Evolutionary conservation across 2,113 vertebrate species (phyloP).

Genomic region (Danio rerio): DNA sequence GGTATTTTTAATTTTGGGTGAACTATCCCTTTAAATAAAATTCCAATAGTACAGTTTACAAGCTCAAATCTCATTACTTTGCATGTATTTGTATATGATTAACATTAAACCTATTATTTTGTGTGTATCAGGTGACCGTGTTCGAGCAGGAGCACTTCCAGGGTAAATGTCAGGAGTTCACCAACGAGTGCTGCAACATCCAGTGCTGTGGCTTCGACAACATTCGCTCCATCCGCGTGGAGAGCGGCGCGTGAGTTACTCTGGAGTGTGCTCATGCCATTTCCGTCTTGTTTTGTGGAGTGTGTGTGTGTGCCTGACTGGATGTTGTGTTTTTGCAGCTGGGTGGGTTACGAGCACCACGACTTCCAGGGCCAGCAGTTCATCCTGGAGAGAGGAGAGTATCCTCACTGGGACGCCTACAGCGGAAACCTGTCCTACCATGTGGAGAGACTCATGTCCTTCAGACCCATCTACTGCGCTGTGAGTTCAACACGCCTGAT

Average conservation of each 20-base stretch:
- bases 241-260: slow-evolving; percentile 80
- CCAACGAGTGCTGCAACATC: slow-evolving; percentile 80
- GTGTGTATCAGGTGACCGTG: slow-evolving; percentile 74
- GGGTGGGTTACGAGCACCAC: slow-evolving; percentile 93
- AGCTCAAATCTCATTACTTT: no score
- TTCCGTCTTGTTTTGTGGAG: background rate
- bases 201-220: slow-evolving; percentile 81
- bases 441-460: slow-evolving; percentile 82
- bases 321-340: slow-evolving; percentile 62
- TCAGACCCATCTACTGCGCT: slow-evolving; percentile 81
- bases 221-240: slow-evolving; percentile 82
- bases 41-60: no score
- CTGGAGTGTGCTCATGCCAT: no score
- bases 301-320: background rate
- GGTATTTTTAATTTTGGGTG: no score
- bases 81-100: no score
- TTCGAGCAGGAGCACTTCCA: slow-evolving; percentile 86
- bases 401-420: slow-evolving; percentile 92
- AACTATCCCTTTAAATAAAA: no score
- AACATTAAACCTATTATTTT: no score
- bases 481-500: slow-evolving; percentile 65
- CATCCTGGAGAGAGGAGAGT: slow-evolving; percentile 91
- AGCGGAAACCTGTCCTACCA: slow-evolving; percentile 82
- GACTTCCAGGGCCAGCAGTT: slow-evolving; percentile 98
- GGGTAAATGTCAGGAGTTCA: slow-evolving; percentile 82